Evolutionary conservation across 2,113 vertebrate species (phyloP).

Genomic region (Tonatia bakeri): DNA sequence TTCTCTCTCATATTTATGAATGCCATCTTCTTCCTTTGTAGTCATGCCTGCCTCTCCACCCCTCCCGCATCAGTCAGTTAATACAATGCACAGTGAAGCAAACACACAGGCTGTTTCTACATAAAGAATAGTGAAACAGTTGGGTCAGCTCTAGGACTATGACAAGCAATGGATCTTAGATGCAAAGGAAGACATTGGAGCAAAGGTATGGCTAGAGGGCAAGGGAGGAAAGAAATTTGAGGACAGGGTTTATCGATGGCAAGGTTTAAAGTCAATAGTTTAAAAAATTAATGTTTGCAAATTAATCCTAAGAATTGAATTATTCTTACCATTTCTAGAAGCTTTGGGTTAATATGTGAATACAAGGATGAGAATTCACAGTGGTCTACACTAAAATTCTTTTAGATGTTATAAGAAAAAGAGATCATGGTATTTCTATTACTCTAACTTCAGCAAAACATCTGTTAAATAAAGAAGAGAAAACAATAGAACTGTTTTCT

Average conservation of each 20-base stretch:
- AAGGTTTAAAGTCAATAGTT: background rate
- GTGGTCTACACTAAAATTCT: background rate
- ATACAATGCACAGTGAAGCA: background rate
- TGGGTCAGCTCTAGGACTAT: background rate
- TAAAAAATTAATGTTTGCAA: background rate
- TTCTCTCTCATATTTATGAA: slow-evolving; percentile 4
- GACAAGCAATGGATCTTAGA: background rate
- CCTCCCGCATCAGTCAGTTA: background rate
- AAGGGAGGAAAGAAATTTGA: background rate
- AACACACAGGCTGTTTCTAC: background rate
- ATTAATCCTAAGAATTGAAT: background rate
- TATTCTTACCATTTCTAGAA: background rate
- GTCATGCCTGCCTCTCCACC: background rate
- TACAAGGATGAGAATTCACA: background rate
- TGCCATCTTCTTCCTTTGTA: background rate
- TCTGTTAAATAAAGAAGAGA: background rate
- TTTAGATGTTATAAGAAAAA: background rate
- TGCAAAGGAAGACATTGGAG: background rate
- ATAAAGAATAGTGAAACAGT: background rate
- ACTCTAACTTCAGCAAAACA: background rate
- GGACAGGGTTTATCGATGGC: background rate
- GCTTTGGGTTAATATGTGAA: background rate
- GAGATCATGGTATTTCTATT: background rate
- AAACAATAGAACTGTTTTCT: background rate
- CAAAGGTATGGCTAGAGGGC: accelerated